Conservation (phyloP, 2,888 invertebrate genomes). For the Prenolepis imparis region DNA sequence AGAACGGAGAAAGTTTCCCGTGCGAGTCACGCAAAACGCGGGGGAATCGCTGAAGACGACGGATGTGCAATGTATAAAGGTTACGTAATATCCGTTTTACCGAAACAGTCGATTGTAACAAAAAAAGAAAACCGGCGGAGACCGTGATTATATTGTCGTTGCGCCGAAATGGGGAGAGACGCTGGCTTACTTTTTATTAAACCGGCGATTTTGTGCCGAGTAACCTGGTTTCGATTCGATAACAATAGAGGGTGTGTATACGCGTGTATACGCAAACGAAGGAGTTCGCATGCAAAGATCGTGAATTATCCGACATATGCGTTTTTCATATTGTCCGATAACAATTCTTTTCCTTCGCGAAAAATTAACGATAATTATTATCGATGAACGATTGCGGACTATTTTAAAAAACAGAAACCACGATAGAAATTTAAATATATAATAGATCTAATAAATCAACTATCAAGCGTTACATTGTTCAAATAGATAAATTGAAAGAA, state of each 20-base stretch:
- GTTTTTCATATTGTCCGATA: conserved; percentile 16
- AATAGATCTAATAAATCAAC: background rate
- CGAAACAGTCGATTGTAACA: conserved; percentile 63
- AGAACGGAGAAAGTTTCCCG: conserved; percentile 73
- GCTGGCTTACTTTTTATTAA: conserved; percentile 5
- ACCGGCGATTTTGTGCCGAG: conserved; percentile 32
- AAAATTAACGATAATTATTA: background rate
- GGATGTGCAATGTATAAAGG: conserved; percentile 58
- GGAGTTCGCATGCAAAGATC: conserved; percentile 21
- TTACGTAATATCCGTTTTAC: conserved; percentile 72
- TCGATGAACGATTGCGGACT: background rate
- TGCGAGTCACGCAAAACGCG: conserved; percentile 68
- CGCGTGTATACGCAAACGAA: background rate
- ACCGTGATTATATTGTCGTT: conserved; percentile 42
- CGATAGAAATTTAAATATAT: background rate
- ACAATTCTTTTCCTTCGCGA: background rate
- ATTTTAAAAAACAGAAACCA: background rate
- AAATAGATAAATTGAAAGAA: background rate
- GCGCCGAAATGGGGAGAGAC: background rate
- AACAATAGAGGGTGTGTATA: conserved; percentile 33
- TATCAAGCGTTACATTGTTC: background rate
- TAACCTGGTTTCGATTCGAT: conserved; percentile 43
- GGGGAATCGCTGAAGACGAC: conserved; percentile 69
- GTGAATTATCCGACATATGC: conserved; percentile 19
- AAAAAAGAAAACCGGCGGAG: conserved; percentile 56